Percentiles rank a stretch among this genome's conserved stretches.
Conservation (phyloP, 2,113 vertebrate species). For the Actenoides hombroni region DNA sequence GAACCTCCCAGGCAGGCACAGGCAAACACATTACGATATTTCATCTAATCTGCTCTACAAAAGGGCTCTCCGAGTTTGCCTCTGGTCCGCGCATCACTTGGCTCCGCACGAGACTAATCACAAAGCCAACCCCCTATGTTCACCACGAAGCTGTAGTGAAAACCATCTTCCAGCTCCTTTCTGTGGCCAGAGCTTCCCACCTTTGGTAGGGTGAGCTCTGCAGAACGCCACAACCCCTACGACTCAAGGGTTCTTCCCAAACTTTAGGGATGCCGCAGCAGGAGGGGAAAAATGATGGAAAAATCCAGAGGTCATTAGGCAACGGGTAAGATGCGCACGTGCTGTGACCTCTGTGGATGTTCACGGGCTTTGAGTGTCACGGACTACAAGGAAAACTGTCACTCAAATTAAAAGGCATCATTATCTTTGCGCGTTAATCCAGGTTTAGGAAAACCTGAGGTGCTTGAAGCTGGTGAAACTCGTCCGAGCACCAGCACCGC, state of each 20-base stretch:
- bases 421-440: neutral
- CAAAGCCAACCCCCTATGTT: neutral
- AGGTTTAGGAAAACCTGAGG: neutral
- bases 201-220: neutral
- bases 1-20: too few species aligned
- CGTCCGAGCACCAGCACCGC: neutral
- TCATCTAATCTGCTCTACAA: too few species aligned
- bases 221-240: neutral
- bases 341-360: neutral
- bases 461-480: too few species aligned
- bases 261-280: too few species aligned
- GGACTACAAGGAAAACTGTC: neutral
- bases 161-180: neutral
- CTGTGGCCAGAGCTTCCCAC: neutral
- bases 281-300: neutral
- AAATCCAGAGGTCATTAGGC: neutral
- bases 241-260: neutral
- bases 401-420: neutral
- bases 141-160: neutral
- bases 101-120: too few species aligned
- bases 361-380: neutral
- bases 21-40: too few species aligned
- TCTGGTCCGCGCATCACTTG: too few species aligned
- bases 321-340: neutral
- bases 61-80: too few species aligned